A percentile compares a stretch with the other conserved stretches of the same genome.
Conservation (phyloP, 2,797 vertebrate species). For the Diplodus puntazzo region DNA sequence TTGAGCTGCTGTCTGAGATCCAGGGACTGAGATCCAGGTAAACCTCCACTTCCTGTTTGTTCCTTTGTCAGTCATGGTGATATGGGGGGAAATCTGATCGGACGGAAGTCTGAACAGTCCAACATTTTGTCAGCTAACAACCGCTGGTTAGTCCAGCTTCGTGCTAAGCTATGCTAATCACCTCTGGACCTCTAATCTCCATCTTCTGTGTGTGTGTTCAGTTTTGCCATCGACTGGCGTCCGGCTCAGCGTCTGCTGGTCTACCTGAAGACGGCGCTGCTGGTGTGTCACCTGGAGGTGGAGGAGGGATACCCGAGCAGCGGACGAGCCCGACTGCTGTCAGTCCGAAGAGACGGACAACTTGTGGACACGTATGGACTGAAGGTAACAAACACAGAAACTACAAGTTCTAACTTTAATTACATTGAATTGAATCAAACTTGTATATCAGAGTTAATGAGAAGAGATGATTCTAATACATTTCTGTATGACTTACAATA, state of each 20-base stretch:
- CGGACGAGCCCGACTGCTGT: conserved; percentile 71
- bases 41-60: conserved; percentile 1
- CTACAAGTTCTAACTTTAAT: too few species aligned
- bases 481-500: too few species aligned
- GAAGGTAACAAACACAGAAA: conserved; percentile 65
- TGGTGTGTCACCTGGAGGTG: conserved; percentile 80
- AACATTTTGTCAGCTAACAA: not conserved
- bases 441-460: too few species aligned
- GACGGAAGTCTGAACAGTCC: not conserved
- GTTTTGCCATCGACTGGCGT: conserved; percentile 87
- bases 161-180: not conserved
- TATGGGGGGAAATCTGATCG: not conserved
- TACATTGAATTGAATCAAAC: too few species aligned
- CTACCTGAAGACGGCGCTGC: conserved; percentile 79
- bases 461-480: too few species aligned
- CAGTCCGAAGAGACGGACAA: conserved; percentile 67
- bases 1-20: conserved; percentile 83
- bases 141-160: not conserved
- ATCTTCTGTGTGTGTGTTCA: conserved; percentile 25
- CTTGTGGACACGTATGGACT: conserved; percentile 62
- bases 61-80: not conserved
- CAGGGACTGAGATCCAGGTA: conserved; percentile 83
- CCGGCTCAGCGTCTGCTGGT: conserved; percentile 77
- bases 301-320: conserved; percentile 80
- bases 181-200: too few species aligned